Evolutionary conservation across 2,888 invertebrate genomes (phyloP), one percentile per base, ranked within the genome.

Genomic region (Phlogophora meticulosa): DNA sequence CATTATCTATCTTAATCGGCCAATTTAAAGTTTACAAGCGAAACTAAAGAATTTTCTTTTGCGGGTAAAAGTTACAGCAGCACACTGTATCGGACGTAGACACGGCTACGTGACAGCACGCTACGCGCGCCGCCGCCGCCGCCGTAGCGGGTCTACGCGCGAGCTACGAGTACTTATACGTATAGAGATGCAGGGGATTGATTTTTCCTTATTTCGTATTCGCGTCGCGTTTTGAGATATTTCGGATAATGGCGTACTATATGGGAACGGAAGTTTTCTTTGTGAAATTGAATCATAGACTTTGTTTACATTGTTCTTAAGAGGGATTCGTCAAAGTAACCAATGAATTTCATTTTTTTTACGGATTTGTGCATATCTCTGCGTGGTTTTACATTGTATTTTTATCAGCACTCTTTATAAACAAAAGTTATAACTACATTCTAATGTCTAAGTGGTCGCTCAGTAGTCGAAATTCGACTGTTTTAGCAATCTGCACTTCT

Each of bases 31-130:
- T 13, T 36, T 55, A 32, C 17, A 49, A 24, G n/a, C 10, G 20
- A 53, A 55, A 55, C 40, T 32, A 49, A 45, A 61, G 24, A 38
- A 56, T 52, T 78, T 64, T 57, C 53, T 24, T 22, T 17, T 43
- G 46, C 11, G 59, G 62, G 38, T 56, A 38, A 58, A 80, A 63
- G 57, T 72, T 74, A 60, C 57, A 73, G 59, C 69, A 69, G 78
- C 59, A 57, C 49, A 48, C 62, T 72, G 83, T 76, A 80, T 78
- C 76, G 73, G 79, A 60, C 82, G 85, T 81, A 87, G 87, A 77
- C 71, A 70, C 69, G 88, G 65, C 91, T 92, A 93, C 92, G 92
- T 91, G 92, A 85, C 84, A 71, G 69, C 76, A 61, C 77, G 88
- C 89, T 91, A 91, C 90, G 90, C 38, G 55, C 76, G 79, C 77